Percentiles rank a stretch among this genome's conserved stretches.
Conservation (phyloP, 2,888 invertebrate genomes). For the Tubulanus polymorphus region DNA sequence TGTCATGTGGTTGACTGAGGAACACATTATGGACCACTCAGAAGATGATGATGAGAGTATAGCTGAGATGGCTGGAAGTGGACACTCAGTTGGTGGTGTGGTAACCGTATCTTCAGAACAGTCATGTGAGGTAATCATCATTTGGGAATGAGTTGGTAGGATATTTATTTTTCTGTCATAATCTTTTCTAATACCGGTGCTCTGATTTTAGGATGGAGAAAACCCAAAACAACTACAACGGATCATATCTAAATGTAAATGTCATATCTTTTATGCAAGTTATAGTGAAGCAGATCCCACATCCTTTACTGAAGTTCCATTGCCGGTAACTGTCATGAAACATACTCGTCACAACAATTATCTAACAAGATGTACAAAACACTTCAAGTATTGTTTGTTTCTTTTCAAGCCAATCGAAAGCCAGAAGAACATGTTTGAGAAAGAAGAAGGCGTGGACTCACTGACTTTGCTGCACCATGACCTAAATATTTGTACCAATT, state of each 20-base stretch:
- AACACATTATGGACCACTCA: slow-evolving; percentile 44
- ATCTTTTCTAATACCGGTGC: background rate
- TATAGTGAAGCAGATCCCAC: slow-evolving; percentile 77
- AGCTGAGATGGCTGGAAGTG: slow-evolving; percentile 65
- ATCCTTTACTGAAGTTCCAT: slow-evolving; percentile 62
- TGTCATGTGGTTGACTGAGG: slow-evolving; percentile 85
- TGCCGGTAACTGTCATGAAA: slow-evolving; percentile 59
- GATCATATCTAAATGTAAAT: slow-evolving; percentile 94
- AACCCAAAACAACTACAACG: slow-evolving; percentile 72
- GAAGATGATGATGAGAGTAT: slow-evolving; percentile 38
- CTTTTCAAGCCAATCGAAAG: slow-evolving; percentile 36
- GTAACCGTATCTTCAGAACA: no score
- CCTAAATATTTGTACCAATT: slow-evolving; percentile 95
- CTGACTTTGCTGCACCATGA: slow-evolving; percentile 98
- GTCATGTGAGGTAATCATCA: no score
- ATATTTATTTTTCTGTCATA: background rate
- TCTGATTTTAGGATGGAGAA: background rate
- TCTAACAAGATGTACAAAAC: background rate
- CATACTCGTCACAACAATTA: background rate
- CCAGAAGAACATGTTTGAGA: slow-evolving; percentile 66
- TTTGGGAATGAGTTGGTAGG: no score
- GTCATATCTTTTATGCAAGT: slow-evolving; percentile 95
- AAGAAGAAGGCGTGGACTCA: slow-evolving; percentile 87
- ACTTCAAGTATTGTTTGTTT: background rate
- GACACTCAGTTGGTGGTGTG: slow-evolving; percentile 94